These are phyloP conservation scores for Halocynthia aurantium DNA, from an alignment of 23 tunicate genomes.

Conservation along the genomic window DNA sequence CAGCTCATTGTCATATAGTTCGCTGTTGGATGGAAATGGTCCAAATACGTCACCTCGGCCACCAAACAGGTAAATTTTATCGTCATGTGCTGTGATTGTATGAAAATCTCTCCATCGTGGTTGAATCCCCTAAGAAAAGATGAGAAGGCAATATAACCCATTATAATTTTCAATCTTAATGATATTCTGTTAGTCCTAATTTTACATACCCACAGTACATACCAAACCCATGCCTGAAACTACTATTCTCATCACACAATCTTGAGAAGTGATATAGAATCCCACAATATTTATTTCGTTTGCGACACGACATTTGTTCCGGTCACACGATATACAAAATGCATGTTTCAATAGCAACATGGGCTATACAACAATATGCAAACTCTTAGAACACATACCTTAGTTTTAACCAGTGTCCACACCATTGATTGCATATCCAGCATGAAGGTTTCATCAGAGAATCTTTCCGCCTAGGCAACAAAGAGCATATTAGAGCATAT, in stretches of 20 bases:
- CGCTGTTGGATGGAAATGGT: constrained; percentile 14
- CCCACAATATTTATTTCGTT: no score
- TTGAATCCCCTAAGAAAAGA: background rate
- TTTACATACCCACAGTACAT: no score
- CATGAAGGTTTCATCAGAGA: background rate
- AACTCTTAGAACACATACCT: constrained; percentile 2
- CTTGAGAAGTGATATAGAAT: no score
- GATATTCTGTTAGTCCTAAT: no score
- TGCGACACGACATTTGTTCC: no score
- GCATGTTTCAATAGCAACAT: no score
- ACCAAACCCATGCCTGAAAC: no score
- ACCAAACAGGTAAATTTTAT: constrained; percentile 50
- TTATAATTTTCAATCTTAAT: no score
- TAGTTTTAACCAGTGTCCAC: background rate
- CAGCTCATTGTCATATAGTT: constrained; percentile 36
- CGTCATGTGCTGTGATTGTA: constrained; percentile 28
- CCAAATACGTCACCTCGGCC: constrained; percentile 42
- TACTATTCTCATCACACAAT: no score
- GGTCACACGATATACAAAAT: no score
- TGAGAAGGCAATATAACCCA: background rate
- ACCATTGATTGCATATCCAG: background rate
- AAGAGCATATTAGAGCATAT: background rate
- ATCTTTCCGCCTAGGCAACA: background rate
- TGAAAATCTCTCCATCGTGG: constrained; percentile 52
- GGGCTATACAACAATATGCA: background rate